These are phyloP conservation scores for Temnothorax ravouxi DNA, from an alignment of 2,888 invertebrate species.

Conservation along the genomic window DNA sequence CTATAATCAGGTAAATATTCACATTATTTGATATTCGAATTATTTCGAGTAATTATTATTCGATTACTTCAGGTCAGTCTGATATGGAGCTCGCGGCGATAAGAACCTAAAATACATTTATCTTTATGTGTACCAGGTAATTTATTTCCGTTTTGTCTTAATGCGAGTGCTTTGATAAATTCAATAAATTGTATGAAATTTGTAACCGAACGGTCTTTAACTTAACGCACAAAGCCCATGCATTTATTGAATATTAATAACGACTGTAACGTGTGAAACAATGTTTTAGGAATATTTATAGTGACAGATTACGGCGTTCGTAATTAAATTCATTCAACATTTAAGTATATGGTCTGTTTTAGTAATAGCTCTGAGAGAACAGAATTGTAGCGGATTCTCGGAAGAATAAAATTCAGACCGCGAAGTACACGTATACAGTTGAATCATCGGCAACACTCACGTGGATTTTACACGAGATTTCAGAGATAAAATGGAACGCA, in stretches of 20 bases:
- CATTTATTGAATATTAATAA: slow-evolving; percentile 3
- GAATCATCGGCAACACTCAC: slow-evolving; percentile 65
- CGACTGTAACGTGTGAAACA: too few species aligned
- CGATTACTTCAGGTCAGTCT: background rate
- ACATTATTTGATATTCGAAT: background rate
- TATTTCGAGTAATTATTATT: background rate
- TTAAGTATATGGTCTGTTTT: too few species aligned
- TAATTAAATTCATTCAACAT: background rate
- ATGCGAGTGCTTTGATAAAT: background rate
- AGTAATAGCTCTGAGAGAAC: background rate
- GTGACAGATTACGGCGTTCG: background rate
- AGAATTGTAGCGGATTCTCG: too few species aligned
- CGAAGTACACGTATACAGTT: slow-evolving; percentile 64
- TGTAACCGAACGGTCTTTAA: background rate
- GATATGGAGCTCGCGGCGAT: background rate
- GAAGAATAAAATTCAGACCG: slow-evolving; percentile 46
- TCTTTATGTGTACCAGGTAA: background rate
- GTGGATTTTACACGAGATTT: slow-evolving; percentile 71
- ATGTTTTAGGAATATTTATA: background rate
- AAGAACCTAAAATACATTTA: background rate
- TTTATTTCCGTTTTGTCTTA: background rate
- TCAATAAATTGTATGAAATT: background rate
- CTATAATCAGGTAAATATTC: background rate
- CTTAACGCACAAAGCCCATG: background rate
- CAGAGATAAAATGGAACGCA: slow-evolving; percentile 52